These are phyloP conservation scores for Pollenia griseotomentosa DNA, from an alignment of 2,888 invertebrate species.

Conservation along the genomic window DNA sequence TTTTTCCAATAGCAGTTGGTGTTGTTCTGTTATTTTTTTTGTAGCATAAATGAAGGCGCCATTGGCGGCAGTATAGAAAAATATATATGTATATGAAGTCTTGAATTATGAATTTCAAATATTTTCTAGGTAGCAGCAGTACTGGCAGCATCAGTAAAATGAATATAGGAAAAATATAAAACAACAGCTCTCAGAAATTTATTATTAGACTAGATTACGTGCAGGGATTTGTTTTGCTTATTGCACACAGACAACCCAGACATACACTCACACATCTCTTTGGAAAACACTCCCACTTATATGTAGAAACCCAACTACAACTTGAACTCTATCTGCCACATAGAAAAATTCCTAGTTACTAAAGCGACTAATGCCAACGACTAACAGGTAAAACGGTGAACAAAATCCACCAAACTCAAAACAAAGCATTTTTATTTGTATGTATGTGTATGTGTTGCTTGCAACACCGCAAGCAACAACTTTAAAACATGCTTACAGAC, in stretches of 20 bases:
- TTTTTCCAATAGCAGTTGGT: constrained; percentile 11
- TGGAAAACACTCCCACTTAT: not conserved
- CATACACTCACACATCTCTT: not conserved
- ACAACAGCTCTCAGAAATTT: constrained; percentile 77
- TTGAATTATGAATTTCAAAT: constrained; percentile 71
- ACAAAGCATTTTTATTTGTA: too few relatives aligned
- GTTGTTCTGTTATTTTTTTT: constrained; percentile 28
- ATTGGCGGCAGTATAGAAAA: constrained; percentile 61
- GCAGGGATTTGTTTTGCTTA: constrained; percentile 74
- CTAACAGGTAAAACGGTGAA: not conserved
- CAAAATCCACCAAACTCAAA: not conserved
- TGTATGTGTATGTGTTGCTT: not conserved
- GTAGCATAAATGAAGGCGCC: constrained; percentile 66
- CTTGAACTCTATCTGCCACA: constrained; percentile 39
- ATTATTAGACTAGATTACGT: constrained; percentile 82
- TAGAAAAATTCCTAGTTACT: constrained; percentile 10
- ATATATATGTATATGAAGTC: constrained; percentile 55
- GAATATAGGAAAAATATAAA: constrained; percentile 24
- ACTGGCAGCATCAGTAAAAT: constrained; percentile 5
- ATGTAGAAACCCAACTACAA: constrained; percentile 23
- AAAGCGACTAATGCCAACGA: constrained; percentile 1
- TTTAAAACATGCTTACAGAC: constrained; percentile 66
- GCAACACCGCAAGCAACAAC: constrained; percentile 47
- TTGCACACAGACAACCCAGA: constrained; percentile 40
- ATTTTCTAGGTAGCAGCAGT: constrained; percentile 21